These are phyloP conservation scores for Haemorhous mexicanus DNA, from an alignment of 2,113 vertebrate genomes.

Conservation along the genomic window DNA sequence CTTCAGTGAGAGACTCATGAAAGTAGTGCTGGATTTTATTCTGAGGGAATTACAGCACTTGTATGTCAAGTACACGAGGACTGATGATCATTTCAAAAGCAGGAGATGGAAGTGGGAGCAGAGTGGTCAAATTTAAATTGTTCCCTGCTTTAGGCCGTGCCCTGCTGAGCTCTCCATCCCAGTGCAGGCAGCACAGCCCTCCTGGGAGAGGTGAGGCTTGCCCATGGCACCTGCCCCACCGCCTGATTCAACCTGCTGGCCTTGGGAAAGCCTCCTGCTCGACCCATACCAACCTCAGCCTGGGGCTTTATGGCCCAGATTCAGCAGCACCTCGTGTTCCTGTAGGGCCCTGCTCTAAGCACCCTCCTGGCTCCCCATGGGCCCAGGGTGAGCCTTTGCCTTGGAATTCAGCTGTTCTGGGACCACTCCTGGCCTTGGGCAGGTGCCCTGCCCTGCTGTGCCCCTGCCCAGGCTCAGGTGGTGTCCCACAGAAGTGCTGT, in stretches of 20 bases:
- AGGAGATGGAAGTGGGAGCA: slow-evolving; percentile 6
- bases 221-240: background rate
- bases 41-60: slow-evolving; percentile 54
- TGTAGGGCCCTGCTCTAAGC: background rate
- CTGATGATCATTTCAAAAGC: slow-evolving; percentile 63
- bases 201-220: background rate
- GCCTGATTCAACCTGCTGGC: background rate
- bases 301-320: background rate
- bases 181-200: background rate
- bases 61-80: slow-evolving; percentile 33
- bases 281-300: background rate
- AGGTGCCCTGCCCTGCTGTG: background rate
- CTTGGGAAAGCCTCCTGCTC: background rate
- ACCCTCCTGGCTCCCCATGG: fast-evolving
- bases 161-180: background rate
- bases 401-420: fast-evolving
- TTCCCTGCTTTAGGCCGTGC: background rate
- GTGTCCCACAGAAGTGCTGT: fast-evolving
- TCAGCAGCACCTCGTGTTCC: background rate
- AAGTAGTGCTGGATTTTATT: slow-evolving; percentile 55
- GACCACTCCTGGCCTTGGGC: background rate
- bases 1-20: slow-evolving; percentile 9
- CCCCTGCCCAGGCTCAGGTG: background rate
- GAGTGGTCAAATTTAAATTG: slow-evolving; percentile 39
- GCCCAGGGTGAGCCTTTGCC: background rate